Evolutionary conservation across 1,140 invertebrate genomes (phyloP), one percentile per base, ranked within the genome.

Genomic region (Formica selysi): DNA sequence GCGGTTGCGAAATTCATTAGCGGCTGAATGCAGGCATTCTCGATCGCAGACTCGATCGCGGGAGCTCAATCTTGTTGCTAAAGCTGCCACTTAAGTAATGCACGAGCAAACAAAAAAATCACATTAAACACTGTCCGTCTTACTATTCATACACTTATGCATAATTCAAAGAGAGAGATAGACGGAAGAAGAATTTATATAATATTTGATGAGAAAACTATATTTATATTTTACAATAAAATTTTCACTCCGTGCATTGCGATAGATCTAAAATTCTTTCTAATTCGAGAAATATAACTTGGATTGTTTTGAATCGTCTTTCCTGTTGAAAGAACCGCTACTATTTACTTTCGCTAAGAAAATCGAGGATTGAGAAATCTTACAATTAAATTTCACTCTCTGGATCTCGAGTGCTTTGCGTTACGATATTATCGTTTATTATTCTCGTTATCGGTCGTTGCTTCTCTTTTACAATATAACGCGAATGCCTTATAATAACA

Each of bases 1-100:
- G 19, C 22, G 48, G 86, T 93, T 93, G 88, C 89, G 92, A 93
- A 93, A 93, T 92, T 93, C 90, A 93, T 93, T 92, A 91, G 90
- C 86, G 54, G 79, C 81, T 87, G 85, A 88, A 89, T 38, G 48
- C 65, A 67, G 86, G 38, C 79, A 61, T 51, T 51, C 48, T 51
- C 48, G 48, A 51, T 51, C 68, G 68, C 54, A 61, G n/a, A 74
- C 26, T 41, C 57, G 79, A 81, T 81, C 68, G 38, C 67, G 38
- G 38, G 67, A 61, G 68, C 61, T 71, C 67, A 74, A 83, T 83
- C 79, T 61, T 61, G 41, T 83, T 83, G 79, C 68, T 83, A 73
- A 74, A 74, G 71, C 68, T 61, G 38, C 54, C 29, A 22, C 13
- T 81, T 73, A n/a, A 41, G 32, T 57, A n/a, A 11, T n/a, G 68